These are phyloP conservation scores for Trichoplusia ni DNA, from an alignment of 1,140 invertebrate genomes.

Conservation along the genomic window DNA sequence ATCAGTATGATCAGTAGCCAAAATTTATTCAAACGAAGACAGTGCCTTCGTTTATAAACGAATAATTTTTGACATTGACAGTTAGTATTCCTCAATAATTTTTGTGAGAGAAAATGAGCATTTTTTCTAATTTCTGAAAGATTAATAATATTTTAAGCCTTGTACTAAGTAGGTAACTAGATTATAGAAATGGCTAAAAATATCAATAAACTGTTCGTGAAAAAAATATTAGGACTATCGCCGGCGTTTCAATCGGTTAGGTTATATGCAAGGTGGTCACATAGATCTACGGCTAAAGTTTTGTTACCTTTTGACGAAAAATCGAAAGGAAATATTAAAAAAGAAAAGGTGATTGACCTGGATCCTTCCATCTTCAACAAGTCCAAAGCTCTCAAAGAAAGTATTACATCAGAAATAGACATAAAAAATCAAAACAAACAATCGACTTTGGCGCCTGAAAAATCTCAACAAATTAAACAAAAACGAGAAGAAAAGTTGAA, in stretches of 20 bases:
- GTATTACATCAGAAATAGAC: conserved; percentile 21
- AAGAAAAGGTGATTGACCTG: conserved; percentile 71
- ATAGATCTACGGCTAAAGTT: conserved; percentile 67
- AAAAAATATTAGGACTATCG: conserved; percentile 31
- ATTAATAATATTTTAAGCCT: neutral
- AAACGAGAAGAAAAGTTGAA: conserved; percentile 57
- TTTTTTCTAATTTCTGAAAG: too few species aligned
- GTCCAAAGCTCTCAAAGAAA: conserved; percentile 23
- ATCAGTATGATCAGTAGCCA: too few species aligned
- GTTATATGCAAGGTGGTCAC: conserved; percentile 65
- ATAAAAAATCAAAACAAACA: neutral
- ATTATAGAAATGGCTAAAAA: conserved; percentile 45
- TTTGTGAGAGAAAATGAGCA: too few species aligned
- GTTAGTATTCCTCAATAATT: too few species aligned
- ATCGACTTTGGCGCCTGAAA: conserved; percentile 31
- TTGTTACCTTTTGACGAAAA: conserved; percentile 60
- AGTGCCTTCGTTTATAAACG: too few species aligned
- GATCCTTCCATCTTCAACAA: conserved; percentile 44
- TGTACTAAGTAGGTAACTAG: too few species aligned
- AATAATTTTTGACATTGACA: too few species aligned
- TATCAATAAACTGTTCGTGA: conserved; percentile 38
- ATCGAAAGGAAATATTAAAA: conserved; percentile 53
- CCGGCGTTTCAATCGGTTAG: conserved; percentile 39
- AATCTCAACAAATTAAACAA: conserved; percentile 55
- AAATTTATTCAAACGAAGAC: too few species aligned